Base-by-base conservation (phyloP, 2,797 vertebrate species). In the Sebastiscus albofasciatus region DNA sequence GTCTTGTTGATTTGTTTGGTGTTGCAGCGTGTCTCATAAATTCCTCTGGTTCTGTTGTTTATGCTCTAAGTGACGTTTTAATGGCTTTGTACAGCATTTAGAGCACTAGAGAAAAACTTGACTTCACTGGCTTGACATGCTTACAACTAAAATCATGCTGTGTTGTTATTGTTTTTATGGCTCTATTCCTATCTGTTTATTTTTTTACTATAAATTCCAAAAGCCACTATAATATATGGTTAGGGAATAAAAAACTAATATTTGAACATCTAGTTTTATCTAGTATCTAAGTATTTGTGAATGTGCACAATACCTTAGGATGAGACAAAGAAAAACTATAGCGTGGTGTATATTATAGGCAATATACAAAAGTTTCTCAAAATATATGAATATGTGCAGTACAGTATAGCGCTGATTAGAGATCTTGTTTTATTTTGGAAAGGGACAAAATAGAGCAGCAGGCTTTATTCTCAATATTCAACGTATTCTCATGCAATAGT, bases 1-100 rank as follows among this genome's bases (percentile, higher is more conserved):
- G 52, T 74, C 31, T 54, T 56, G 33, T 52, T 58, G 60, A 72
- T 83, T 77, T 65, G 66, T 77, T 75, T 75, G 29, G 46, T 56
- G 58, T 68, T 55, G 58, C 55, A 46, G 22, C 16, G 62, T 27
- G 42, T 67, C 55, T 72, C 11, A 58, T 69, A 54, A 77, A 81
- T 81, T 29, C 20, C 60, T 56, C 55, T 65, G 56, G 9, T 18
- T 36, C 49, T 52, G 5, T 20, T 58, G 62, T 79, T 73, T 67
- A 49, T 72, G 46, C 69, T 67, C 27, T 29, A 78, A 86, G 31
- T 76, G 65, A 79, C 7, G 1, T 75, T 87, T 89, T 78, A 78
- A 81, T 84, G 65, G 34, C 58, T 79, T 69, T 29, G 49, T 60
- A 24, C 34, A 71, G 58, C 27, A 36, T 58, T 59, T 22, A 64